A percentile compares a stretch with the other conserved stretches of the same genome.
These are phyloP conservation scores for Philereme vetulata DNA, from an alignment of 2,888 invertebrate genomes.

Conservation along the genomic window DNA sequence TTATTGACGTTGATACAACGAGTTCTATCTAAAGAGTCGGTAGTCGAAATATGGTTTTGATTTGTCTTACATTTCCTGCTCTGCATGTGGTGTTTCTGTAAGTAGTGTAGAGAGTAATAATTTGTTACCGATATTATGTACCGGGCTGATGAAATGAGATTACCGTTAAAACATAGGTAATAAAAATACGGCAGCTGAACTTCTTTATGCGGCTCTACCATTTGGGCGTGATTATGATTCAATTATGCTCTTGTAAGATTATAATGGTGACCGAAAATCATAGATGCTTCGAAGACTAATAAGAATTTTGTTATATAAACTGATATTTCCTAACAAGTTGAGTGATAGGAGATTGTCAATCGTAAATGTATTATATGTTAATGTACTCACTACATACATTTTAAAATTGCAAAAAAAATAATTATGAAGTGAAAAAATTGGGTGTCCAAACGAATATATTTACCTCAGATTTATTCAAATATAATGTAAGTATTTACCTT, in stretches of 20 bases:
- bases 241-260: conserved; percentile 1
- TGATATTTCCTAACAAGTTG: too few species aligned
- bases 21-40: conserved; percentile 20
- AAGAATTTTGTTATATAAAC: too few species aligned
- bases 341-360: too few species aligned
- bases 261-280: too few species aligned
- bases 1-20: conserved; percentile 12
- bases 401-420: too few species aligned
- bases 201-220: neutral
- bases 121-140: conserved; percentile 72
- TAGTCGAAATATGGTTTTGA: conserved; percentile 23
- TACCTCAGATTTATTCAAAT: too few species aligned
- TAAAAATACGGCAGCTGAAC: conserved; percentile 16
- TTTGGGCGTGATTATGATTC: conserved; percentile 19
- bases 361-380: too few species aligned
- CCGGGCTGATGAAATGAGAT: conserved; percentile 67
- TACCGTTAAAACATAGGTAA: conserved; percentile 61
- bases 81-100: conserved; percentile 32
- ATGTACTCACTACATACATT: too few species aligned
- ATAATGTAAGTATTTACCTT: too few species aligned
- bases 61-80: conserved; percentile 35
- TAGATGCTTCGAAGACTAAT: too few species aligned
- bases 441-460: too few species aligned
- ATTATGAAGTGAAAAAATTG: too few species aligned
- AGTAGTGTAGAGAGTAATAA: conserved; percentile 61